phyloP scores from a whole-genome alignment of 2,797 vertebrate genomes.

The Fistularia tabacaria region DNA sequence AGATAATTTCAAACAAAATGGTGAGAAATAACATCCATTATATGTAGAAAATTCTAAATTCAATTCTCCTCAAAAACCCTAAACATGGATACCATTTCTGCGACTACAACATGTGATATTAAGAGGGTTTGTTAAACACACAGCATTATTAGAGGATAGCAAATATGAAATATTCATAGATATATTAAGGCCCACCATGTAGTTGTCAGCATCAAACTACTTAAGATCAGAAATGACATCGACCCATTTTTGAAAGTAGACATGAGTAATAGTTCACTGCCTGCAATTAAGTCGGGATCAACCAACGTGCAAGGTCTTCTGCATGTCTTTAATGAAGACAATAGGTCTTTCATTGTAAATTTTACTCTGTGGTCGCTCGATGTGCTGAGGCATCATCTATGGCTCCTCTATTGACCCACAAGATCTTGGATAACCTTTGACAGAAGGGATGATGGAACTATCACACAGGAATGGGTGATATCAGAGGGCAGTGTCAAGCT shows the following conservation, averaged over 20 bases:
- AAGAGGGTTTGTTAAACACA: too few species aligned
- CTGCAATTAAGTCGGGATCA: constrained; percentile 31
- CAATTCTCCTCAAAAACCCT: too few species aligned
- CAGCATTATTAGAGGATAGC: too few species aligned
- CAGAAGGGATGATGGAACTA: constrained; percentile 34
- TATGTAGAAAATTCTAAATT: too few species aligned
- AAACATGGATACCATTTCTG: too few species aligned
- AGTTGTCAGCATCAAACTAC: too few species aligned
- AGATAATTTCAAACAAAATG: too few species aligned
- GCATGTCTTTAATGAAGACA: constrained; percentile 43
- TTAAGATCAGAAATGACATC: too few species aligned
- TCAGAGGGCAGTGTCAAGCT: constrained; percentile 19
- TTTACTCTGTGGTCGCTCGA: constrained; percentile 48
- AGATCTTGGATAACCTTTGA: constrained; percentile 43
- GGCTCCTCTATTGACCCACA: constrained; percentile 41
- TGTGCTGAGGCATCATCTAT: constrained; percentile 32
- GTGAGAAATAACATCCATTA: too few species aligned
- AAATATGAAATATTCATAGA: too few species aligned
- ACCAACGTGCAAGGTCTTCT: constrained; percentile 30
- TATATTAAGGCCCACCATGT: too few species aligned
- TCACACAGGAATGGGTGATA: constrained; percentile 31
- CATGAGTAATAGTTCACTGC: constrained; percentile 18
- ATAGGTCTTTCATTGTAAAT: constrained; percentile 36
- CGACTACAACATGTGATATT: too few species aligned
- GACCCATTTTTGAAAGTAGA: constrained; percentile 19